phyloP scores from a whole-genome alignment of 2,888 invertebrate genomes.

The Lasioglossum figueresi region DNA sequence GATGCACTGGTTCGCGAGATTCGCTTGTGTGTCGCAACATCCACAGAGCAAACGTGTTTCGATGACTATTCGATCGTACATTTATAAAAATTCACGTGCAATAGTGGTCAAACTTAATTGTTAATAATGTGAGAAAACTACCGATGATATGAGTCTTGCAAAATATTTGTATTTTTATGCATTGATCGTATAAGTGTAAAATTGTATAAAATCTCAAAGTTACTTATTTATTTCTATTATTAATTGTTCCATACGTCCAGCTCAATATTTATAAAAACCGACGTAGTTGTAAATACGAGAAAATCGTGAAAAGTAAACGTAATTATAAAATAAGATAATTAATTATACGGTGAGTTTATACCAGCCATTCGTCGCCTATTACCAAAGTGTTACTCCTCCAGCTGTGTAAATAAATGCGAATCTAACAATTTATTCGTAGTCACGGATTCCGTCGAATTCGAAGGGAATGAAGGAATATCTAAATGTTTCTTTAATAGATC shows the following conservation, averaged over 20 bases:
- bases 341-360: background rate
- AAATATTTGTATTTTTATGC: too few relatives aligned
- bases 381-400: background rate
- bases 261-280: background rate
- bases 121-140: too few relatives aligned
- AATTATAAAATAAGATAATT: background rate
- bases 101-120: too few relatives aligned
- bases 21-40: background rate
- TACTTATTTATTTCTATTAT: too few relatives aligned
- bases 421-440: slow-evolving; percentile 44
- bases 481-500: slow-evolving; percentile 37
- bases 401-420: slow-evolving; percentile 12
- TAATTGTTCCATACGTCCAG: background rate
- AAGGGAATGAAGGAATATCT: slow-evolving; percentile 28
- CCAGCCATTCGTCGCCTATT: background rate
- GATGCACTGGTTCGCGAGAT: background rate
- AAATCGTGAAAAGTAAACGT: background rate
- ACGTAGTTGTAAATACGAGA: background rate
- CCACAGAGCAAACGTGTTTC: background rate
- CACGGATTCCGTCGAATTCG: slow-evolving; percentile 18
- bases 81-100: background rate
- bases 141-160: too few relatives aligned
- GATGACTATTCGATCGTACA: background rate
- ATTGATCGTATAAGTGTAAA: too few relatives aligned
- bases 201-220: too few relatives aligned